Evolutionary conservation across 2,888 invertebrate genomes (phyloP), one percentile per base, ranked within the genome.

Genomic region (Drosophila eohydei): DNA sequence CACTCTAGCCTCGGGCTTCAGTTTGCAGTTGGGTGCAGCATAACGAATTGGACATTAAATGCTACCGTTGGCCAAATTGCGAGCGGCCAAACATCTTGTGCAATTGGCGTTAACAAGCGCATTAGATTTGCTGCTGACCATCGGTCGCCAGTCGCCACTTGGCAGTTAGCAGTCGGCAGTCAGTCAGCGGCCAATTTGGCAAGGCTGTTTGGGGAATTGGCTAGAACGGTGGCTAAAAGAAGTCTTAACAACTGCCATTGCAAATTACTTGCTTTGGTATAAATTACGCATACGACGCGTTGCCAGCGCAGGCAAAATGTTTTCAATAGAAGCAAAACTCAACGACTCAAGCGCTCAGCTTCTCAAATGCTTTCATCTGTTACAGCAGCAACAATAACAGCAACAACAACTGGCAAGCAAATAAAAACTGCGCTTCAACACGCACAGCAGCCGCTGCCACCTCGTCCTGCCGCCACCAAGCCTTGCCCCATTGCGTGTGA

Each of bases 41-140:
- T 90, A 89, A 83, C 82, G 88, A 83, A 90, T 89, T 88, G 86
- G 85, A 88, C 87, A 89, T 85, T 89, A 87, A 91, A 89, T 71
- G 91, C 91, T 91, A 91, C 91, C 89, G 91, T 91, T 90, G 91
- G 81, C 85, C 85, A 86, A 85, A 88, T 85, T 88, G 86, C 88
- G 68, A 83, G 51, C 73, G 66, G 38, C 56, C 44, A 48, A 74
- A 72, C 81, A 76, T 72, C 78, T 74, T 71, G 83, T 71, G 75
- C 85, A 86, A 86, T 88, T 89, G 89, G 88, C 86, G 88, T 87
- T 86, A 89, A 86, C 89, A 86, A 86, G 85, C 85, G 85, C 89
- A 86, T 89, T 89, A 87, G 89, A 86, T 82, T 84, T 75, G 78
- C 78, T 73, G 68, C 78, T 73, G 74, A 64, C 78, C 74, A 38